Percentiles rank a stretch among this genome's conserved stretches.
Evolutionary conservation across 2,113 vertebrate genomes (phyloP).

Genomic region (Mesoclemmys tuberculata): DNA sequence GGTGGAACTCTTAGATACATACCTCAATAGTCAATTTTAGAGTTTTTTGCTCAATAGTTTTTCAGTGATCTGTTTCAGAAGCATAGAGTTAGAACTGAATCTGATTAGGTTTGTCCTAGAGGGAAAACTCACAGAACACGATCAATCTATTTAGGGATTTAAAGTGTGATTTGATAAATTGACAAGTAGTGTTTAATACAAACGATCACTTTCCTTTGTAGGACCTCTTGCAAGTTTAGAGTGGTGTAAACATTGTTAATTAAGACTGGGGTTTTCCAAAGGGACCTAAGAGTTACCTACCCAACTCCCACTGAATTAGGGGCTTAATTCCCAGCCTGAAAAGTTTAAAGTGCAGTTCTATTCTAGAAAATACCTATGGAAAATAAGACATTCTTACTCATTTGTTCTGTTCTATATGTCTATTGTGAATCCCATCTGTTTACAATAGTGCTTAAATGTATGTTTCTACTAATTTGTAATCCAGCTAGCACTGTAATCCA

Average conservation of each 20-base stretch:
- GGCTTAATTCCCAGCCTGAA: background rate
- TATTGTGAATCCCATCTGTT: background rate
- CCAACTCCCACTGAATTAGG: background rate
- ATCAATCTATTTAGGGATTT: slow-evolving; percentile 24
- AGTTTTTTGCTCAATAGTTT: background rate
- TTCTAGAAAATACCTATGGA: background rate
- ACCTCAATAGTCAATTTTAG: background rate
- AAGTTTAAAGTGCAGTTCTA: background rate
- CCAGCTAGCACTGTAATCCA: background rate
- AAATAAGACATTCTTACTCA: background rate
- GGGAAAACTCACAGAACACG: background rate
- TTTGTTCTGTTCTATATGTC: rapidly evolving
- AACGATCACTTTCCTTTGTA: background rate
- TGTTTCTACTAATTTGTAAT: background rate
- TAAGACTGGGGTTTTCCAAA: slow-evolving; percentile 52
- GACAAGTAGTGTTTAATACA: slow-evolving; percentile 37
- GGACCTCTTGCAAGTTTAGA: slow-evolving; percentile 18
- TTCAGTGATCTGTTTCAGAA: background rate
- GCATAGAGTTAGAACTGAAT: background rate
- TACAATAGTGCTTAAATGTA: background rate
- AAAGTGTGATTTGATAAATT: slow-evolving; percentile 47
- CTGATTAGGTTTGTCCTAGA: slow-evolving; percentile 3
- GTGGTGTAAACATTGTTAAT: slow-evolving; percentile 41
- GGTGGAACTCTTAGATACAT: background rate
- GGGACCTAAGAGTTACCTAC: background rate